phyloP scores from a whole-genome alignment of 92 coral and sea anemone genomes.

The Palythoa grandis region DNA sequence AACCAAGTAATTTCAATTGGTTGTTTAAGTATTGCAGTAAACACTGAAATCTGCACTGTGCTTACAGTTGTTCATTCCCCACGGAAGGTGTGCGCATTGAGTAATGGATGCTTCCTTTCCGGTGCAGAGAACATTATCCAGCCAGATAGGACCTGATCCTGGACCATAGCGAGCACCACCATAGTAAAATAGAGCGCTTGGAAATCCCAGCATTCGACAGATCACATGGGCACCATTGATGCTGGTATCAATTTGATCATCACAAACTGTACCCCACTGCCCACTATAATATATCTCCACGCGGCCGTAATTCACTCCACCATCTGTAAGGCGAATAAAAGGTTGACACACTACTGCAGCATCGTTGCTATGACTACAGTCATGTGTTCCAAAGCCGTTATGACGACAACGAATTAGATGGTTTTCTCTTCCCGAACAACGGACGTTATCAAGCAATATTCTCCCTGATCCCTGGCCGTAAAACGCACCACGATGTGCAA shows the following conservation, averaged over 20 bases:
- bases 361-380: no score
- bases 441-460: no score
- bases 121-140: background rate
- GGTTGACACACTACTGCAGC: conserved; percentile 5
- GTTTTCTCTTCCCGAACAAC: background rate
- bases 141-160: background rate
- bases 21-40: background rate
- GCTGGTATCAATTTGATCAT: background rate
- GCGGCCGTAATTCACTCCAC: background rate
- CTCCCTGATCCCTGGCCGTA: no score
- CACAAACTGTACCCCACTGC: conserved; percentile 11
- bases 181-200: no score
- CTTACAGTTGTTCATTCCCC: background rate
- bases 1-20: no score
- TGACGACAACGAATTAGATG: background rate
- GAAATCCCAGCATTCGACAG: background rate
- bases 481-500: background rate
- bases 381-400: background rate
- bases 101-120: conserved; percentile 11
- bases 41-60: background rate
- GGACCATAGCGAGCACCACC: background rate
- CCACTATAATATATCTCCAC: background rate
- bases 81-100: background rate
- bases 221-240: background rate
- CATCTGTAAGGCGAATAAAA: background rate